Evolutionary conservation across 2,888 invertebrate genomes (phyloP), one percentile per base, ranked within the genome.

Genomic region (Dastarcus helophoroides): DNA sequence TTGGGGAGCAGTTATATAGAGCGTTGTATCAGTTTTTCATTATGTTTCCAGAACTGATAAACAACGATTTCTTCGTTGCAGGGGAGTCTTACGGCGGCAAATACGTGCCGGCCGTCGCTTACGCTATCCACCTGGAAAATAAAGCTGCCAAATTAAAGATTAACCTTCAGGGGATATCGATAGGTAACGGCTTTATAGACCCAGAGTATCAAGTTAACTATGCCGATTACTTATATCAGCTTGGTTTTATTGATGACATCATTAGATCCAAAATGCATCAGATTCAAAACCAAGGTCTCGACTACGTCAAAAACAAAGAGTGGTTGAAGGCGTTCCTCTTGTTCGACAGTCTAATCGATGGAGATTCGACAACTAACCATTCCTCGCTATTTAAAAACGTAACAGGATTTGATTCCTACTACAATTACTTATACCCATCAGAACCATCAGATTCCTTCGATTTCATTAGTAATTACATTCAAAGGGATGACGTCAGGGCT

Each of bases 81-180:
- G 91, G 90, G 1, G 90, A 91, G 62, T 86, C 85, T 0, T 89
- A 88, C 51, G 88, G 74, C 22, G 88, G 89, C 1, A 76, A 77
- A 53, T 76, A 76, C 51, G 68, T 75, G 0, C 90, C 89, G 2
- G 79, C 85, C 0, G 56, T 81, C 9, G 71, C 73, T 0, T 71
- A 78, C 48, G 71, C 76, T 1, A 81, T 83, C 33, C 72, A 79
- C 44, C 65, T 68, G 38, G 71, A 73, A 33, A 68, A 69, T 40
- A 54, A 4, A 6, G 10, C 2, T 13, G 12, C 3, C 7, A 3
- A 44, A 6, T 33, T 47, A 7, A 60, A 52, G 38, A 67, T 73
- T 2, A 70, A 71, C 42, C 51, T 74, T 4, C 60, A 65, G 52
- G 72, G 71, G 2, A 40, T 70, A 43, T 65, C 66, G 4, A 60